Evolutionary conservation across 2,888 invertebrate species (phyloP).

Genomic region (Orthosia gracilis): DNA sequence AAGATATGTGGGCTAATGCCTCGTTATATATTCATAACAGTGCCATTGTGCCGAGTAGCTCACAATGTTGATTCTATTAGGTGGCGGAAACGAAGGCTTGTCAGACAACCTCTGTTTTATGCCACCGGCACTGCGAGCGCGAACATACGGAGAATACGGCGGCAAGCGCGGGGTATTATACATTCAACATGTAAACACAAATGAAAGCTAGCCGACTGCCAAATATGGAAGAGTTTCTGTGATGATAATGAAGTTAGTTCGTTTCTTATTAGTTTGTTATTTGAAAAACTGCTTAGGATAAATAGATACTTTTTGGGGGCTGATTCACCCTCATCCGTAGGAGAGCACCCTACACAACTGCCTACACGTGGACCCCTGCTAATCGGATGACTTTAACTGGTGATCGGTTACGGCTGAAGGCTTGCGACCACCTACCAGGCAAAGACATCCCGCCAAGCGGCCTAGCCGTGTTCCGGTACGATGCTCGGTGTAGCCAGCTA

Average conservation of each 20-base stretch:
- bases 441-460: no score
- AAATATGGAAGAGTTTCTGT: constrained; percentile 6
- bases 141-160: constrained; percentile 68
- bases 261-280: constrained; percentile 4
- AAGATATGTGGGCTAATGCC: constrained; percentile 85
- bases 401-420: no score
- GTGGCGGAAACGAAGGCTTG: constrained; percentile 84
- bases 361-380: no score
- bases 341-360: no score
- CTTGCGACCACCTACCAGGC: no score
- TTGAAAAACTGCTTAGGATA: not conserved
- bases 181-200: constrained; percentile 40
- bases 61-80: constrained; percentile 86
- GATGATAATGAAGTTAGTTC: not conserved
- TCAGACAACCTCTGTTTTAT: constrained; percentile 79
- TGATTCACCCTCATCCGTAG: no score
- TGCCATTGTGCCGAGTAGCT: constrained; percentile 83
- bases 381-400: no score
- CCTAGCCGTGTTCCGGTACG: no score
- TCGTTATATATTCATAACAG: constrained; percentile 88
- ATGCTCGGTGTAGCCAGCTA: no score
- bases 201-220: constrained; percentile 17
- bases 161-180: constrained; percentile 19
- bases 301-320: no score
- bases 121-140: constrained; percentile 53